Evolutionary conservation across 2,797 vertebrate species (phyloP), one percentile per base, ranked within the genome.

Genomic region (Varecia variegata): DNA sequence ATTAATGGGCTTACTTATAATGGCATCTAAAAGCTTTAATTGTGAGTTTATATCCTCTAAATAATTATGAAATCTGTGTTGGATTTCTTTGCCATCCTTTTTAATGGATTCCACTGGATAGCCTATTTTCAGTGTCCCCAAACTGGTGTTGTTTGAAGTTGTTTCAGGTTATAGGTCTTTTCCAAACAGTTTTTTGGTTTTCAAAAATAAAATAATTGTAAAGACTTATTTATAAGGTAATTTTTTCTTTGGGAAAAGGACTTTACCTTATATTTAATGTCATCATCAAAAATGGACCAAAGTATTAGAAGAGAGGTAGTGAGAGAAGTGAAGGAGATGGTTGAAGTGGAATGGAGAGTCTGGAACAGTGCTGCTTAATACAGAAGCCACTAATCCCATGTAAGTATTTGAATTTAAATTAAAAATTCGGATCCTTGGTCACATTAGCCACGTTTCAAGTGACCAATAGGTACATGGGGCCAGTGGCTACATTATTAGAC

Each of bases 201-300:
- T 95, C 40, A 65, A 58, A 83, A 83, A 83, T 90, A 82, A 90
- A 95, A 6, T 87, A 92, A 67, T 60, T 83, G 9, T 43, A 62
- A 65, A n/a, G n/a, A 79, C 30, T 83, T 62, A 60, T 18, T 12
- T 86, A 7, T 85, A 71, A 58, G 32, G 35, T 77, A 77, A 21
- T 87, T 88, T 93, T 25, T 27, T 93, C 43, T 77, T 82, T 90
- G 62, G 87, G 38, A 56, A 90, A 93, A 71, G n/a, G 54, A 95
- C 54, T 86, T 95, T 77, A 35, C 30, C 60, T 52, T 90, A 10
- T 81, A 73, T 89, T 94, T 50, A 65, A 18, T 80, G 23, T 74
- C 6, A 15, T 56, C 11, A 74, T 81, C 30, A 90, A 81, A 90
- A 93, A 80, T 86, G 30, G 23, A 71, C 9, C 50, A 60, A 54